Percentiles rank a stretch among this genome's conserved stretches.
Conservation (phyloP, 2,888 invertebrate species). For the Eledone cirrhosa region DNA sequence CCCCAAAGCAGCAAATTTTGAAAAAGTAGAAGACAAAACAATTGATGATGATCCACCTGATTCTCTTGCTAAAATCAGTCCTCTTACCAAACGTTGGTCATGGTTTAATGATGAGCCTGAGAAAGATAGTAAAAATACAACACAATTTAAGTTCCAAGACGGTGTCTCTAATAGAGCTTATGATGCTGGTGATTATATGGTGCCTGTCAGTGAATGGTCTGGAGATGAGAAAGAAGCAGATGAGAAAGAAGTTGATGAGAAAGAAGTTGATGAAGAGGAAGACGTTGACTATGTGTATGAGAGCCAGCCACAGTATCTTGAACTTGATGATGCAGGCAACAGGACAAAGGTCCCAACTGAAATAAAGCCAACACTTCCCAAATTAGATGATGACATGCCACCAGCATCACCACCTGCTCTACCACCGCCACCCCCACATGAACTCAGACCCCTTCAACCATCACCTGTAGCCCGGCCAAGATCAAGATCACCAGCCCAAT, state of each 20-base stretch:
- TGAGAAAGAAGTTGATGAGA: background rate
- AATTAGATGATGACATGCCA: conserved; percentile 20
- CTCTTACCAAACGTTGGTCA: background rate
- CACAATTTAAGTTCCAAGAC: background rate
- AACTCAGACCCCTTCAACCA: background rate
- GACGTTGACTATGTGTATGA: background rate
- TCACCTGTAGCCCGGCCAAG: background rate
- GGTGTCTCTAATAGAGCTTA: conserved; percentile 20
- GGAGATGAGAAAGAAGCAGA: background rate
- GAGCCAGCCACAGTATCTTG: conserved; percentile 5
- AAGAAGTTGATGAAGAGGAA: background rate
- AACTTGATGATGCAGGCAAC: background rate
- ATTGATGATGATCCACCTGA: background rate
- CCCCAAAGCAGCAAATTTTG: background rate
- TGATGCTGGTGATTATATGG: conserved; percentile 14
- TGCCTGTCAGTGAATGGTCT: conserved; percentile 22
- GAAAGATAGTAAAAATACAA: background rate
- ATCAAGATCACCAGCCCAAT: background rate
- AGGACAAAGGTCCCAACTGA: background rate
- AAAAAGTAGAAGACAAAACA: background rate
- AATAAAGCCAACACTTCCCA: background rate
- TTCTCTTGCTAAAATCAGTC: conserved; percentile 17
- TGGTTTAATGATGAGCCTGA: conserved; percentile 4
- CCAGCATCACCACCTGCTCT: conserved; percentile 10
- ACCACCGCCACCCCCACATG: background rate